Base-by-base conservation (phyloP, 2,888 invertebrate genomes). In the Leucania comma region DNA sequence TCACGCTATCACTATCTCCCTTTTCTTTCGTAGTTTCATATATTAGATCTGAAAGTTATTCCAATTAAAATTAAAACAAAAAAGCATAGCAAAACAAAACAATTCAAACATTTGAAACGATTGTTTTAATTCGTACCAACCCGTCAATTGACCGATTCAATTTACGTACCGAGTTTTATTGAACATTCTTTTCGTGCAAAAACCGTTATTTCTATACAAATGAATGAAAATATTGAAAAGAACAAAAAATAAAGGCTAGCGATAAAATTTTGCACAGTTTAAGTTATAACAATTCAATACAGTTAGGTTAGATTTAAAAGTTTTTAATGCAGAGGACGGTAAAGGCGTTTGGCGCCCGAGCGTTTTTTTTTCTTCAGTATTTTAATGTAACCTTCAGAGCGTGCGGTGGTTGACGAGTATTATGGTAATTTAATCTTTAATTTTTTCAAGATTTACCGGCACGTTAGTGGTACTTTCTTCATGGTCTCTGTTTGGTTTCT, bases 191-290 rank as follows among this genome's bases (percentile, higher is more conserved):
- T 46, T 56, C 14, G 35, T 17, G 26, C 20, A 10, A 6, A 48
- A 63, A 65, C 85, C 72, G 83, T 82, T 82, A 71, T 35, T 53
- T 67, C 29, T 38, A 60, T 67, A 42, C 24, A 68, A 74, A 75
- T 42, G 72, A 72, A 60, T 29, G 58, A 56, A 22, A 60, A 74
- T 80, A 73, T 68, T 66, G 60, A 46, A 60, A 50, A 42, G 58
- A 83, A 76, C 70, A 82, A 76, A 83, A 75, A 60, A 9, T 50
- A 46, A 56, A 59, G 26, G 57, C 26, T 56, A 51, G 76, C 66
- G 75, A 81, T 88, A 85, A 85, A 85, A 86, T 84, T 88, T 82
- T 68, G 76, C 80, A 79, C 61, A 83, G 81, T 59, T 42, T 63
- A 58, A 54, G 63, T 74, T 78, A 68, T 78, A 85, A 85, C 82